These are phyloP conservation scores for Pecten maximus DNA, from an alignment of 2,888 invertebrate species.

Conservation along the genomic window DNA sequence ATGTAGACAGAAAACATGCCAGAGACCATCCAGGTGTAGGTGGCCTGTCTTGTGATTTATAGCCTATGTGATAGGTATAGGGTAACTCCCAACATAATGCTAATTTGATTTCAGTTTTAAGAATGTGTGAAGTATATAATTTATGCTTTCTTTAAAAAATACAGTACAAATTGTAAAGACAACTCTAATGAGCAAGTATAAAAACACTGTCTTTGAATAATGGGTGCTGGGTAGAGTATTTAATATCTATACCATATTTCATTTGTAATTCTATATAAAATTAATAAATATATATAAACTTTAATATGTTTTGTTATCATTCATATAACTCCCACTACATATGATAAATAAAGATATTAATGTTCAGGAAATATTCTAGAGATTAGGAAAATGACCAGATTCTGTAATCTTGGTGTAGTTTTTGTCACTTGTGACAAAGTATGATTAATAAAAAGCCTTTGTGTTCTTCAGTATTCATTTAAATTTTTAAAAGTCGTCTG, in stretches of 20 bases:
- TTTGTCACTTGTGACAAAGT: slow-evolving; percentile 14
- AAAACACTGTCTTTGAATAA: background rate
- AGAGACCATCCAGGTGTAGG: background rate
- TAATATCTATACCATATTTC: background rate
- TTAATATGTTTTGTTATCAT: background rate
- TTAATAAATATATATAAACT: background rate
- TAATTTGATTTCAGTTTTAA: background rate
- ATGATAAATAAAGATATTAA: background rate
- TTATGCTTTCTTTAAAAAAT: background rate
- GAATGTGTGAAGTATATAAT: background rate
- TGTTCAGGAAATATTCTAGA: background rate
- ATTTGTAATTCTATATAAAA: background rate
- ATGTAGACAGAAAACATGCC: background rate
- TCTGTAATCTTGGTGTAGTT: background rate
- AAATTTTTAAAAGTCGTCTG: background rate
- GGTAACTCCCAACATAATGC: background rate
- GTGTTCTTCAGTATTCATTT: background rate
- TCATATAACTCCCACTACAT: background rate
- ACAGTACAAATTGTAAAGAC: background rate
- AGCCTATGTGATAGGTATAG: background rate
- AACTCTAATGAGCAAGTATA: background rate
- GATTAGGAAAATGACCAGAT: background rate
- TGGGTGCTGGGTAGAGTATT: no score
- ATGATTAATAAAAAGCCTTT: background rate
- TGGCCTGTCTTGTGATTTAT: background rate